Base-by-base conservation (phyloP, 2,888 invertebrate genomes). In the Mechanitis messenoides region DNA sequence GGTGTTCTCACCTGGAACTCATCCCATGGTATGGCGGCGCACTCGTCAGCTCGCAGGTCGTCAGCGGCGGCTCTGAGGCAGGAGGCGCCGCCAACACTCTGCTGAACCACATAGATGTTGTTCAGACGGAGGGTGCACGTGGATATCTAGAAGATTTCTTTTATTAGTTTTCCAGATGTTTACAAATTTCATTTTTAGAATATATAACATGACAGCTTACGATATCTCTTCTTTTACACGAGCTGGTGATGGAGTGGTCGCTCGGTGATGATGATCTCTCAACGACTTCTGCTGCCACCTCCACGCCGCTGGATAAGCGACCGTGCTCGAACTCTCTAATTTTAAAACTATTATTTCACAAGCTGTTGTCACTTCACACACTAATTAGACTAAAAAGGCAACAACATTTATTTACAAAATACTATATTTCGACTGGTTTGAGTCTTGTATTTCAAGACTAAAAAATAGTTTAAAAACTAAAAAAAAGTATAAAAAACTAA, bases 1-100 rank as follows among this genome's bases (percentile, higher is more conserved):
- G 50, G 33, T 12, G 28, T 20, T 71, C 77, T 84, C 85, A 96
- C 96, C 94, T 98, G 97, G 90, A 98, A 95, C 85, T 97, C 97
- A 77, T 97, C 97, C 95, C 97, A 97, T 0, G 96, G 95, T 77
- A 98, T 96, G 53, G 96, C 94, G 50, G 94, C 92, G 76, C 96
- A 96, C 82, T 98, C 97, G 73, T 96, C 95, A 58, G 94, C 93
- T 38, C 91, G 91, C 5, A 98, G 85, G 68, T 95, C 92, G 46
- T 85, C 88, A 0, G 90, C 89, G 0, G 81, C 85, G 0, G 90
- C 67, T 0, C 86, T 72, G 4, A 88, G 62, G 2, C 76, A 69
- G 0, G 87, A 80, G 11, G 74, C 73, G 0, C 80, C 80, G 33
- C 64, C 71, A 0, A 67, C 77, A 59, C 81, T 84, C 63, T 88